phyloP scores from a whole-genome alignment of 2,888 invertebrate genomes.

The Geotrupes spiniger region DNA sequence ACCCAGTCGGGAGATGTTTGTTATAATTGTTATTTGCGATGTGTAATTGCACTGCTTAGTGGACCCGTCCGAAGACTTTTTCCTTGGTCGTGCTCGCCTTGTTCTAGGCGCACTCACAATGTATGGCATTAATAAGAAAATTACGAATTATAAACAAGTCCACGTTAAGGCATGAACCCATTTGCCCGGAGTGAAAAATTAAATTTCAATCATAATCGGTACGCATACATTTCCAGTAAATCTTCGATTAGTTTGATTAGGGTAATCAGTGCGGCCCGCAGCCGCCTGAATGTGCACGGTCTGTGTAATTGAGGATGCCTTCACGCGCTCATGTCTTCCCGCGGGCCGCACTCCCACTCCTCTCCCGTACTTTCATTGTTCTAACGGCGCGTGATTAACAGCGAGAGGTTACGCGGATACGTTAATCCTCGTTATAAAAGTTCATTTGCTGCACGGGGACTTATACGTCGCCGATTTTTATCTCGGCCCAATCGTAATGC shows the following conservation, averaged over 20 bases:
- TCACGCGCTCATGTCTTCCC: slow-evolving; percentile 36
- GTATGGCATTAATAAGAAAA: background rate
- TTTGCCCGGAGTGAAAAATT: slow-evolving; percentile 39
- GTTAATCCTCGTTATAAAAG: slow-evolving; percentile 16
- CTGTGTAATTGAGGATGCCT: slow-evolving; percentile 35
- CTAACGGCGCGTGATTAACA: slow-evolving; percentile 17
- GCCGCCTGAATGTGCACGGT: slow-evolving; percentile 29
- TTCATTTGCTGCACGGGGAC: slow-evolving; percentile 21
- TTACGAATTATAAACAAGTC: slow-evolving; percentile 1
- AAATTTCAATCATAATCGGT: slow-evolving; percentile 38
- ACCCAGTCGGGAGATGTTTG: too few species aligned
- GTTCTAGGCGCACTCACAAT: too few species aligned
- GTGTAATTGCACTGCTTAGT: too few species aligned
- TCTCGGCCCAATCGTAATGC: slow-evolving; percentile 21
- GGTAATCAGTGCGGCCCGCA: slow-evolving; percentile 36
- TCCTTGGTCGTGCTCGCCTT: too few species aligned
- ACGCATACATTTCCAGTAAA: slow-evolving; percentile 36
- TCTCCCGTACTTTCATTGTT: slow-evolving; percentile 16
- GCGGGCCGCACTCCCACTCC: slow-evolving; percentile 30
- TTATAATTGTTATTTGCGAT: too few species aligned
- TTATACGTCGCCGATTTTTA: slow-evolving; percentile 24
- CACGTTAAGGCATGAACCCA: slow-evolving; percentile 3
- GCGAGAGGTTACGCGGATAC: slow-evolving; percentile 13
- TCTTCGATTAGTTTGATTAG: slow-evolving; percentile 43
- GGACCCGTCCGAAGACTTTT: too few species aligned